phyloP scores from a whole-genome alignment of 2,797 vertebrate genomes.

The Morelia viridis region DNA sequence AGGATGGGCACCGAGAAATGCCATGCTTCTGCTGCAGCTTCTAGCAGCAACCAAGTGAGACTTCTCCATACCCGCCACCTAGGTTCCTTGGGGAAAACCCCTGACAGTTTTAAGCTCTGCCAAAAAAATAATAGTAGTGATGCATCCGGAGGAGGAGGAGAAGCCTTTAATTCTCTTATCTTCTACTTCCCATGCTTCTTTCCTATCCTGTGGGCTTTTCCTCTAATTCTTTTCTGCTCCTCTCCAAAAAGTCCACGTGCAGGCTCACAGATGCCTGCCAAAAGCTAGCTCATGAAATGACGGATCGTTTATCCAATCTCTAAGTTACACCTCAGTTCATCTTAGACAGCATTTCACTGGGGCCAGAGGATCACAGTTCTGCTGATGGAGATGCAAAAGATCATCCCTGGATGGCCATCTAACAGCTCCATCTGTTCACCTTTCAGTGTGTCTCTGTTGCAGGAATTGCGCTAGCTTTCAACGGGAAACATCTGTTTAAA shows the following conservation, averaged over 20 bases:
- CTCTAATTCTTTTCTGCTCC: neutral
- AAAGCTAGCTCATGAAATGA: constrained; percentile 38
- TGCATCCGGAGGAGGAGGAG: neutral
- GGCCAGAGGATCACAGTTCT: constrained; percentile 28
- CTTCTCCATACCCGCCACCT: neutral
- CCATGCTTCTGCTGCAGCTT: neutral
- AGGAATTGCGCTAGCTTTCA: constrained; percentile 67
- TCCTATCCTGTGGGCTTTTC: neutral
- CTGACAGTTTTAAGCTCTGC: neutral
- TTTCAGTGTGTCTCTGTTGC: constrained; percentile 57
- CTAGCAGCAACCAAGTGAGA: neutral
- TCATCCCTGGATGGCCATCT: constrained; percentile 48
- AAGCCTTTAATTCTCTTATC: neutral
- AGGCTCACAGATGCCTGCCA: constrained; percentile 22
- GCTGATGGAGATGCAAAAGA: constrained; percentile 46
- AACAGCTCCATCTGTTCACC: constrained; percentile 36
- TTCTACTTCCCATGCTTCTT: neutral
- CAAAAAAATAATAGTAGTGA: neutral
- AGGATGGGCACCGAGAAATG: neutral
- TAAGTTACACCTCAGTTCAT: constrained; percentile 32
- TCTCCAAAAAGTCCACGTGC: constrained; percentile 1
- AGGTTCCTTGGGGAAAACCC: neutral
- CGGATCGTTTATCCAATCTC: constrained; percentile 44
- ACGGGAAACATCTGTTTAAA: constrained; percentile 68
- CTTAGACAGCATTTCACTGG: constrained; percentile 54